Evolutionary conservation across 2,113 vertebrate genomes (phyloP).

Genomic region (Fregetta grallaria): DNA sequence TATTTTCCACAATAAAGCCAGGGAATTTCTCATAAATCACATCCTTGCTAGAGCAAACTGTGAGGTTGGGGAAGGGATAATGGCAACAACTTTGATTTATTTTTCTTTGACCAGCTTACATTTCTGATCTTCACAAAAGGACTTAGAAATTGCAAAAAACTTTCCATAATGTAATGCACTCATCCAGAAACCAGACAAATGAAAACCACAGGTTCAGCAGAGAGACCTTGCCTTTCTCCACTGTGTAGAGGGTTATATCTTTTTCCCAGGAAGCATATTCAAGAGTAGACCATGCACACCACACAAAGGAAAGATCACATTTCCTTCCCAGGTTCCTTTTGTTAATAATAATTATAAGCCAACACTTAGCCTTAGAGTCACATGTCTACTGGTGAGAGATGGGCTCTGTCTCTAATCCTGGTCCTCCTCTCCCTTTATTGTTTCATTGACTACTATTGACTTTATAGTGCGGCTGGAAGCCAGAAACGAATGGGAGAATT

Average conservation of each 20-base stretch:
- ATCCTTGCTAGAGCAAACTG: not conserved
- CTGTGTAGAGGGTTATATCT: not conserved
- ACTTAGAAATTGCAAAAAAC: not conserved
- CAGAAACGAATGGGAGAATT: slow-evolving; percentile 23
- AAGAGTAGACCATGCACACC: slow-evolving; percentile 1
- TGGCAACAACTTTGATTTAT: slow-evolving; percentile 1
- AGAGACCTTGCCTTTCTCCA: not conserved
- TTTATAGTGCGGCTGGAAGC: slow-evolving; percentile 55
- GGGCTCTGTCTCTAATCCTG: slow-evolving; percentile 30
- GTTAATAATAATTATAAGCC: slow-evolving; percentile 51
- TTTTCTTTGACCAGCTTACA: not conserved
- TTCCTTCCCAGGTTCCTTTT: slow-evolving; percentile 45
- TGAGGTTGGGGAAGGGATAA: not conserved
- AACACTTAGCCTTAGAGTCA: slow-evolving; percentile 43
- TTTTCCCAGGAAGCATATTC: not conserved
- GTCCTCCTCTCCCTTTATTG: slow-evolving; percentile 59
- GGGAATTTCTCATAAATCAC: slow-evolving; percentile 32
- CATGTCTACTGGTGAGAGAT: slow-evolving; percentile 39
- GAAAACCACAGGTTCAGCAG: not conserved
- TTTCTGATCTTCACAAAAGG: slow-evolving; percentile 7
- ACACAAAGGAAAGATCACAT: slow-evolving; percentile 30
- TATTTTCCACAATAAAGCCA: slow-evolving; percentile 15
- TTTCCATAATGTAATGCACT: not conserved
- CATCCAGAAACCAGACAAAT: slow-evolving; percentile 3
- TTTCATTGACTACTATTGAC: slow-evolving; percentile 66